These are phyloP conservation scores for Calliopum simillimum DNA, from an alignment of 2,888 invertebrate species.

Conservation along the genomic window DNA sequence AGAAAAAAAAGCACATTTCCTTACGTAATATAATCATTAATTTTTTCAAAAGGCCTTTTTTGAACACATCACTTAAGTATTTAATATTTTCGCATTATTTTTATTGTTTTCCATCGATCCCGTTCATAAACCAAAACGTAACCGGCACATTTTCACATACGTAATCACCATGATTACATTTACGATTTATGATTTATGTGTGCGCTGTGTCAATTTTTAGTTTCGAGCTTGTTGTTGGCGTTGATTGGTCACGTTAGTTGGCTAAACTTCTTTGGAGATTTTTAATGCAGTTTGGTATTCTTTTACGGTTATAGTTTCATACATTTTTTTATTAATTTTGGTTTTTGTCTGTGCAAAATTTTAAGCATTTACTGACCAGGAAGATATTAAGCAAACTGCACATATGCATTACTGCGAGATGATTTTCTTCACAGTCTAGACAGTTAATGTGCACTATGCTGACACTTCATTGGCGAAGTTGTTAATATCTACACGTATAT, in stretches of 20 bases:
- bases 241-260: background rate
- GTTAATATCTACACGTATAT: background rate
- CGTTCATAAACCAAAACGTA: background rate
- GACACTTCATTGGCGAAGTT: background rate
- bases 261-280: background rate
- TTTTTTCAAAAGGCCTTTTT: too few species aligned
- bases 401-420: too few species aligned
- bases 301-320: background rate
- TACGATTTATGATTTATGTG: constrained; percentile 8
- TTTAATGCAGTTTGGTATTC: background rate
- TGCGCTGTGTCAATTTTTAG: background rate
- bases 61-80: too few species aligned
- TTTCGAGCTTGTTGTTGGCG: background rate
- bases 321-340: background rate
- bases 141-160: constrained; percentile 24
- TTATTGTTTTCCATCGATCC: background rate
- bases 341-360: background rate
- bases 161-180: constrained; percentile 19
- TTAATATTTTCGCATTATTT: too few species aligned
- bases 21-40: too few species aligned
- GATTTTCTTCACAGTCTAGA: background rate
- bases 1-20: too few species aligned
- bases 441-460: background rate
- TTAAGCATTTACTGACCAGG: background rate
- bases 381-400: background rate